phyloP scores from a whole-genome alignment of 1,140 invertebrate species.

The Anoplophora glabripennis region DNA sequence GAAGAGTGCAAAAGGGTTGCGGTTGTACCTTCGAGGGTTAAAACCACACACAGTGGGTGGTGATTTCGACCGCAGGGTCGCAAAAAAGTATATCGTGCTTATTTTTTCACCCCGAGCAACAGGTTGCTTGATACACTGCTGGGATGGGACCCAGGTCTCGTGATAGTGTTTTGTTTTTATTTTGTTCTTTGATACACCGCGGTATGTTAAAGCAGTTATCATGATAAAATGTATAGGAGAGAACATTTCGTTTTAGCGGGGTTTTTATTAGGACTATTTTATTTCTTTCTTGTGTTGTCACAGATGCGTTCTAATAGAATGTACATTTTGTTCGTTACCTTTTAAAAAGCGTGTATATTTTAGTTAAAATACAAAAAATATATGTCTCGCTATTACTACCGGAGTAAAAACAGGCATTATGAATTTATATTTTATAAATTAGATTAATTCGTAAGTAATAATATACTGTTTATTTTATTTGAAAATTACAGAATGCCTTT shows the following conservation, averaged over 20 bases:
- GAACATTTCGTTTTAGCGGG: neutral
- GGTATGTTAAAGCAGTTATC: too few species aligned
- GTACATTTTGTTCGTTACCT: neutral
- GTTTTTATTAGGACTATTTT: neutral
- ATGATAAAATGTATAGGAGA: neutral
- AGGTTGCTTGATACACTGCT: conserved; percentile 19
- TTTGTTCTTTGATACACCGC: conserved; percentile 22
- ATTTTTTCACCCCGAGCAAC: conserved; percentile 30
- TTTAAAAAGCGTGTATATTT: too few species aligned
- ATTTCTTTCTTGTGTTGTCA: neutral
- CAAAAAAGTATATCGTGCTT: conserved; percentile 32
- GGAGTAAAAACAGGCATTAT: too few species aligned
- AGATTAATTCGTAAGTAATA: too few species aligned
- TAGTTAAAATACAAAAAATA: too few species aligned
- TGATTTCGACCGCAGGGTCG: conserved; percentile 25
- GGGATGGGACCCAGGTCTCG: neutral
- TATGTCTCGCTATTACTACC: too few species aligned
- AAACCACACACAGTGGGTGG: conserved; percentile 30
- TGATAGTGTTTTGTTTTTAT: conserved; percentile 29
- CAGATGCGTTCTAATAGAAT: neutral
- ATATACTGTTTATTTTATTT: too few species aligned
- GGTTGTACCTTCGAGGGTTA: conserved; percentile 25
- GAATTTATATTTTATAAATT: too few species aligned
- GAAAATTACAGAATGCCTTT: too few species aligned
- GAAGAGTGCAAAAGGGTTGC: conserved; percentile 28